These are phyloP conservation scores for Eurytemora carolleeae DNA, from an alignment of 1,140 invertebrate species.

Conservation along the genomic window DNA sequence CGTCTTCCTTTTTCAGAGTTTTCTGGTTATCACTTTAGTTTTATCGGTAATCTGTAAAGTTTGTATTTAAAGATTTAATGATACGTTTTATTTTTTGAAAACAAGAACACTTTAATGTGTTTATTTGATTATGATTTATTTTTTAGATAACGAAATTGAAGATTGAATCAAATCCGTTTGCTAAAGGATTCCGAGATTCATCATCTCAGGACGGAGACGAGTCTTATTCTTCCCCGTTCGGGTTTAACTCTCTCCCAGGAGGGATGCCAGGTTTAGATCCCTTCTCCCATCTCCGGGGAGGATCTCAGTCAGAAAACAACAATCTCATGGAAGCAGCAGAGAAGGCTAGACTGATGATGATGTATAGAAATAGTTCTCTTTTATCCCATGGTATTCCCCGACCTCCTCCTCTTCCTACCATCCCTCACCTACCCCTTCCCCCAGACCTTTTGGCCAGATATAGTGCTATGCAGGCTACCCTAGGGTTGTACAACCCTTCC, in stretches of 20 bases:
- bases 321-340: slow-evolving; percentile 4
- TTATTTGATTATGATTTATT: no score
- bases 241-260: slow-evolving; percentile 13
- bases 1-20: no score
- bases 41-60: no score
- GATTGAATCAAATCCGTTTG: slow-evolving; percentile 89
- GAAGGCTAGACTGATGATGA: slow-evolving; percentile 12
- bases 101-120: no score
- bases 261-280: slow-evolving; percentile 15
- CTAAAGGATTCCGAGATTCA: slow-evolving; percentile 82
- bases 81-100: no score
- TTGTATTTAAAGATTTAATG: no score
- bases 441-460: background rate
- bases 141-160: slow-evolving; percentile 67
- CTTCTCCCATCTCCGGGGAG: slow-evolving; percentile 9
- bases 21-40: no score
- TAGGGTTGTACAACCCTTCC: background rate
- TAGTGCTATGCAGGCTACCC: background rate
- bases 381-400: background rate
- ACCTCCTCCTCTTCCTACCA: background rate
- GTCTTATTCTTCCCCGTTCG: slow-evolving; percentile 52
- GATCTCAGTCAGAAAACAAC: background rate
- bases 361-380: background rate
- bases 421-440: no score
- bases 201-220: slow-evolving; percentile 58